These are phyloP conservation scores for Monochamus alternatus DNA, from an alignment of 2,888 invertebrate genomes.

Conservation along the genomic window DNA sequence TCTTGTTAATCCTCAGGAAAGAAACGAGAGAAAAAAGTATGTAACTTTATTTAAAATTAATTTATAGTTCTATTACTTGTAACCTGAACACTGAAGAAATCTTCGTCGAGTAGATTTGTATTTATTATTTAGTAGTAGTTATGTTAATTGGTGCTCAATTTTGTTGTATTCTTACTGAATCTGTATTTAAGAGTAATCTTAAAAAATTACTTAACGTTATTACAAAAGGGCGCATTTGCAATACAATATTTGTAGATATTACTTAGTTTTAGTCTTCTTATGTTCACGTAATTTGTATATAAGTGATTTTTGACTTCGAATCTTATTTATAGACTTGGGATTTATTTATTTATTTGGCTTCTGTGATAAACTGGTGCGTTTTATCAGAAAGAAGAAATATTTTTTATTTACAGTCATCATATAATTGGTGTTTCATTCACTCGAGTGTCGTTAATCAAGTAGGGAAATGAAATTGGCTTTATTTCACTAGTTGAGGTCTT, in stretches of 20 bases:
- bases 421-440: no score
- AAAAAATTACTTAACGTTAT: constrained; percentile 28
- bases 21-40: no score
- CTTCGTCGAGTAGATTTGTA: not conserved
- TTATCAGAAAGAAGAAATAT: not conserved
- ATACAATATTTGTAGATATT: constrained; percentile 52
- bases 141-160: constrained; percentile 42
- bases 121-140: constrained; percentile 29
- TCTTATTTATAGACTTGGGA: constrained; percentile 20
- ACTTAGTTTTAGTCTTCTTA: constrained; percentile 27
- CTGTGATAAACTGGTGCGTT: constrained; percentile 29
- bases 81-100: no score
- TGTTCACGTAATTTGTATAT: constrained; percentile 22
- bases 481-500: no score
- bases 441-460: no score
- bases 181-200: constrained; percentile 21
- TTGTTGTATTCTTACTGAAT: constrained; percentile 28
- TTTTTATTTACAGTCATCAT: no score
- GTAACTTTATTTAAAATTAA: no score
- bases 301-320: constrained; percentile 32
- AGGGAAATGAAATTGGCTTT: no score
- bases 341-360: constrained; percentile 31
- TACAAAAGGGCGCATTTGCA: constrained; percentile 57
- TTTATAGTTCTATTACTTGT: no score
- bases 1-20: no score